Evolutionary conservation across 2,113 vertebrate genomes (phyloP).

Genomic region (Camelus bactrianus): DNA sequence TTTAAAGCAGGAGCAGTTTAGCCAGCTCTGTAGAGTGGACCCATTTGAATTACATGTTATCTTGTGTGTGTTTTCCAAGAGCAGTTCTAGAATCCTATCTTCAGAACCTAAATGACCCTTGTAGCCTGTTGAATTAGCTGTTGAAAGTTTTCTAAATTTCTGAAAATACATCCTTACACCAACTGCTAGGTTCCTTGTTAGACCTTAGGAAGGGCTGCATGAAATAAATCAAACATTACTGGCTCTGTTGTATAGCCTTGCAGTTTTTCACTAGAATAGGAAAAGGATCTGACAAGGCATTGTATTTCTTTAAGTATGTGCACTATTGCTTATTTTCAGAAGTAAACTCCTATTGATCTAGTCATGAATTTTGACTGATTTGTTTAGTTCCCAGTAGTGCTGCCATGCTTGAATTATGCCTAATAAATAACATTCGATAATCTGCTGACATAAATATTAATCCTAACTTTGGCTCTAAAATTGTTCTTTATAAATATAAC

Average conservation of each 20-base stretch:
- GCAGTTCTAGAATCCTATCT: conserved; percentile 43
- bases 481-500: conserved; percentile 42
- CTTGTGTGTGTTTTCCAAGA: conserved; percentile 44
- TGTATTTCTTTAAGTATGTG: conserved; percentile 13
- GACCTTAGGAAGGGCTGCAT: not conserved
- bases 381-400: conserved; percentile 36
- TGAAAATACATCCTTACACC: conserved; percentile 23
- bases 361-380: conserved; percentile 63
- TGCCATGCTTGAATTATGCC: conserved; percentile 39
- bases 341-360: conserved; percentile 57
- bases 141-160: conserved; percentile 64
- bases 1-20: not conserved
- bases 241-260: conserved; percentile 36
- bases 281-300: not conserved
- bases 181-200: conserved; percentile 7
- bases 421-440: conserved; percentile 54
- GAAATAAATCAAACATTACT: conserved; percentile 19
- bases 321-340: conserved; percentile 33
- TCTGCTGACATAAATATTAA: conserved; percentile 59
- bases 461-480: conserved; percentile 37
- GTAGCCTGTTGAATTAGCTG: conserved; percentile 18
- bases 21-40: not conserved
- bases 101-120: conserved; percentile 46
- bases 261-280: conserved; percentile 34
- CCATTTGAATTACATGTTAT: conserved; percentile 46